phyloP scores from a whole-genome alignment of 2,797 vertebrate species.

The Gymnopithys bicolor region DNA sequence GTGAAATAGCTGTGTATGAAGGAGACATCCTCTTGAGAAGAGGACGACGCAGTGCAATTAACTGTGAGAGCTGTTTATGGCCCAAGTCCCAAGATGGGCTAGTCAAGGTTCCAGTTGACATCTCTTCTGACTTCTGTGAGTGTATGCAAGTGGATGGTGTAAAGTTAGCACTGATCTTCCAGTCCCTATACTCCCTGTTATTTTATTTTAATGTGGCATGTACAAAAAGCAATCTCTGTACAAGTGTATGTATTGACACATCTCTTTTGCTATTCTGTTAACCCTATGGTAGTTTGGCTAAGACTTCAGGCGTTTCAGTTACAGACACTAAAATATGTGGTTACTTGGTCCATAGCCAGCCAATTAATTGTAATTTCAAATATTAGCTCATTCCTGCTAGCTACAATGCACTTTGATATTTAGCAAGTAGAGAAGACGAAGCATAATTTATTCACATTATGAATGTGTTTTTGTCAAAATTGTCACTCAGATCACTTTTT shows the following conservation, averaged over 20 bases:
- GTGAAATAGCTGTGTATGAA: slow-evolving; percentile 29
- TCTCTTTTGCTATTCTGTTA: background rate
- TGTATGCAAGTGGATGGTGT: background rate
- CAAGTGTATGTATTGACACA: background rate
- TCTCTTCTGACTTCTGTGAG: slow-evolving; percentile 73
- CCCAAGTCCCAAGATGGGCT: slow-evolving; percentile 64
- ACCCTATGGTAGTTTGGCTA: background rate
- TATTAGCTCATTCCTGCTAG: background rate
- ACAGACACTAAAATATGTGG: background rate
- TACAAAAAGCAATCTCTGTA: background rate
- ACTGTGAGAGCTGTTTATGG: slow-evolving; percentile 71
- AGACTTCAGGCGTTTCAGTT: background rate
- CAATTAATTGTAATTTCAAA: background rate
- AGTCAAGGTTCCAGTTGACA: slow-evolving; percentile 69
- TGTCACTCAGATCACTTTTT: background rate
- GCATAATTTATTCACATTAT: background rate
- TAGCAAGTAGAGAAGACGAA: background rate
- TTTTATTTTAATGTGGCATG: background rate
- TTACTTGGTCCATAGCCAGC: background rate
- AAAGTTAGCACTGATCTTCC: background rate
- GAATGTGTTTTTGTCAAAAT: background rate
- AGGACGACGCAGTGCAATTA: slow-evolving; percentile 64
- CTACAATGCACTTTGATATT: background rate
- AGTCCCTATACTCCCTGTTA: background rate
- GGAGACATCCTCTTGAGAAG: slow-evolving; percentile 63